A percentile compares a stretch with the other conserved stretches of the same genome.
Conservation (phyloP, 2,113 vertebrate species). For the Hemiscyllium ocellatum region DNA sequence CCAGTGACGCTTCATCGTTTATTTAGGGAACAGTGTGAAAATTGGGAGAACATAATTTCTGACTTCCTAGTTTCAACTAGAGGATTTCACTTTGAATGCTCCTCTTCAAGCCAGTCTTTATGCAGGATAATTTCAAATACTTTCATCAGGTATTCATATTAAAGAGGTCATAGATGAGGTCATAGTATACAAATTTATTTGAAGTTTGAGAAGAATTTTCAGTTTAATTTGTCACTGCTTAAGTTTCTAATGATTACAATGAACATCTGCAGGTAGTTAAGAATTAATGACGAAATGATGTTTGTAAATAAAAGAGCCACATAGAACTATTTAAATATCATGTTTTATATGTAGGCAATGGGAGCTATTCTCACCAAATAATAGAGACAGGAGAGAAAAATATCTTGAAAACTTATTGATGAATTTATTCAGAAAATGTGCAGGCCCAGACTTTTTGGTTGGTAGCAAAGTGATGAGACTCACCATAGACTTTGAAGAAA, state of each 20-base stretch:
- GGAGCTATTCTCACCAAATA: neutral
- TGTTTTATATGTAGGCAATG: neutral
- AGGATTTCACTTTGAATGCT: neutral
- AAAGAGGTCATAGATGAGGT: neutral
- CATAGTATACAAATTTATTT: neutral
- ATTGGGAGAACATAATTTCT: neutral
- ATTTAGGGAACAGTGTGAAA: neutral
- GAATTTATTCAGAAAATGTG: neutral
- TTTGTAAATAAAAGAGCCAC: neutral
- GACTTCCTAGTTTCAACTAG: neutral
- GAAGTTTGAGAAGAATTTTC: neutral
- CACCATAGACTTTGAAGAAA: too few relatives aligned
- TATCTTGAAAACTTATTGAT: neutral
- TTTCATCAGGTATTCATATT: neutral
- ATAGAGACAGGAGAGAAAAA: neutral
- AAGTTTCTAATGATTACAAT: neutral
- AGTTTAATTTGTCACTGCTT: neutral
- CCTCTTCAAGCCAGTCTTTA: neutral
- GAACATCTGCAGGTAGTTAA: neutral
- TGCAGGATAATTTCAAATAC: neutral
- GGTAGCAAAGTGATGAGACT: too few relatives aligned
- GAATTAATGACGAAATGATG: neutral
- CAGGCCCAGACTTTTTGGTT: too few relatives aligned
- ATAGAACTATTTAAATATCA: neutral
- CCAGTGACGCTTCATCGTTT: conserved; percentile 45